Percentiles rank a stretch among this genome's conserved stretches.
Evolutionary conservation across 2,888 invertebrate genomes (phyloP).

Genomic region (Elaeidobius kamerunicus): DNA sequence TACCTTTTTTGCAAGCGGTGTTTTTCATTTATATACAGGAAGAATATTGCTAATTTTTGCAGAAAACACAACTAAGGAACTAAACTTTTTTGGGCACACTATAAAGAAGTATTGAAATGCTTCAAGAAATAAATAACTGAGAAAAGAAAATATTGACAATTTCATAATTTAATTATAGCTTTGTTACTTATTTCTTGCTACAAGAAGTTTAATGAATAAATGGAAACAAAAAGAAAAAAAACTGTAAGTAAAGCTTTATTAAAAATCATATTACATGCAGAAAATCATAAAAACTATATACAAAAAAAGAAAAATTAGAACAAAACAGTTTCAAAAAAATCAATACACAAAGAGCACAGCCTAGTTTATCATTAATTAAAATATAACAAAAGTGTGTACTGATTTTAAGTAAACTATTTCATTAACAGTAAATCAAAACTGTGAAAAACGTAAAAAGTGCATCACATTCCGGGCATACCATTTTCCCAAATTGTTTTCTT

Average conservation of each 20-base stretch:
- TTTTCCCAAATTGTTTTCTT: conserved; percentile 52
- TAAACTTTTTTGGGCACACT: background rate
- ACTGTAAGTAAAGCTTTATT: conserved; percentile 36
- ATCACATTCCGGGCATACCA: conserved; percentile 43
- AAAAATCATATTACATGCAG: conserved; percentile 38
- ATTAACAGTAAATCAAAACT: conserved; percentile 25
- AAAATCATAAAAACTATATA: conserved; percentile 23
- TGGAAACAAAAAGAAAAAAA: conserved; percentile 33
- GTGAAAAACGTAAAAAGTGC: conserved; percentile 10
- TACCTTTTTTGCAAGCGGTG: no score
- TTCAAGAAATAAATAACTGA: background rate
- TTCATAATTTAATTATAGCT: background rate
- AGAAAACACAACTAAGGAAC: background rate
- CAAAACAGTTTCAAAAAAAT: conserved; percentile 18
- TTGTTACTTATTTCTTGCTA: background rate
- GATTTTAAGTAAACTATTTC: conserved; percentile 18
- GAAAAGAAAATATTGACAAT: background rate
- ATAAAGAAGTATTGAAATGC: background rate
- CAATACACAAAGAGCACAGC: conserved; percentile 28
- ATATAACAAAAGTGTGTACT: background rate
- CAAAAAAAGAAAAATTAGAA: conserved; percentile 24
- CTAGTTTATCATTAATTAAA: background rate
- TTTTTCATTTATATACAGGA: background rate
- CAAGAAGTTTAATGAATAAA: conserved; percentile 5
- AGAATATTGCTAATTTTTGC: background rate